Evolutionary conservation across 2,797 vertebrate species (phyloP), one percentile per base, ranked within the genome.

Genomic region (Mareca penelope): DNA sequence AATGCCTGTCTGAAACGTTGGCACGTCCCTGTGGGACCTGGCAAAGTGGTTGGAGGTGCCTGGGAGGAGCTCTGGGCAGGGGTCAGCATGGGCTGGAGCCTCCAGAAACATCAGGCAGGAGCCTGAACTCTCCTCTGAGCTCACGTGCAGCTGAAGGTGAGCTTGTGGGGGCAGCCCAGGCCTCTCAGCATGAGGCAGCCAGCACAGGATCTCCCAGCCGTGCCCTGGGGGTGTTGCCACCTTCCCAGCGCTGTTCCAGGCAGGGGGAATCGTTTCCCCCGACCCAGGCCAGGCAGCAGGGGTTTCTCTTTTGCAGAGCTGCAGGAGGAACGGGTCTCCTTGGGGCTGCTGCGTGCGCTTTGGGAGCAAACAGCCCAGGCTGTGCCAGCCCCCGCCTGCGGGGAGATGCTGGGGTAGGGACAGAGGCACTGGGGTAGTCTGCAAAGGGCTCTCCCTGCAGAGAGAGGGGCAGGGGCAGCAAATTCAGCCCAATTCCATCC

Each of bases 11-110:
- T 5, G 1, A 37, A 48, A 31, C 29, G 12, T 18, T 8, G 24
- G 31, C 0, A 1, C 46, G 70, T n/a, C 72, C 10, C 2, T 0
- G 0, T 22, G 46, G 73, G 61, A 64, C n/a, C n/a, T n/a, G n/a
- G n/a, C 8, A 8, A 23, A 33, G 16, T 50, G 35, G 29, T 15
- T 39, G 56, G 77, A 15, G 60, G 9, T 0, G 1, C 26, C 56
- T 75, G 9, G 61, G n/a, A 75, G 42, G n/a, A 24, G 21, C 21
- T 11, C 10, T 46, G 44, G 44, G 46, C 12, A 48, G 22, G 46
- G 21, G 11, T 48, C 22, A 48, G 46, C 7, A 2, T 4, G 22
- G 46, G 46, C 46, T 48, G 46, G 46, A 69, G 9, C 46, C 46
- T 69, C 67, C 46, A 37, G 35, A 37, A 52, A 69, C 12, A 26